phyloP scores from a whole-genome alignment of 2,797 vertebrate genomes.

The Acestrorhynchus altus region DNA sequence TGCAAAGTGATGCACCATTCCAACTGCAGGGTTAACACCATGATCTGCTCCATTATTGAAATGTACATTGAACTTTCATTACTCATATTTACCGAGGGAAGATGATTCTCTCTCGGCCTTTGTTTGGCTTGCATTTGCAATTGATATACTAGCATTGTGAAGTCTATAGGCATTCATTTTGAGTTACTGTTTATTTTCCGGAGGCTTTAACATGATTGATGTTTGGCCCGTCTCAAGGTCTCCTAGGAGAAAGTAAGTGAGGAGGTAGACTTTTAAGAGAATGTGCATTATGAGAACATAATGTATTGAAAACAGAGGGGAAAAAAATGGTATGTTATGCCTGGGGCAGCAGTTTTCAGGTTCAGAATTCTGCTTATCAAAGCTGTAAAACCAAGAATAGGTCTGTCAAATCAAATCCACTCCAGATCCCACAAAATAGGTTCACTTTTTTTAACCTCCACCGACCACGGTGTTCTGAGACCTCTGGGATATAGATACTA shows the following conservation, averaged over 20 bases:
- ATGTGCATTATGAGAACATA: conserved; percentile 50
- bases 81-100: conserved; percentile 37
- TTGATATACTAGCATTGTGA: conserved; percentile 31
- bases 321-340: conserved; percentile 45
- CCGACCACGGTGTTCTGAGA: conserved; percentile 20
- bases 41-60: conserved; percentile 51
- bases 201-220: conserved; percentile 20
- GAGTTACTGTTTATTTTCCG: conserved; percentile 37
- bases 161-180: conserved; percentile 23
- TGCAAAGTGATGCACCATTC: conserved; percentile 55
- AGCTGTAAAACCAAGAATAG: conserved; percentile 47
- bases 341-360: conserved; percentile 52
- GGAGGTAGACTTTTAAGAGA: conserved; percentile 28
- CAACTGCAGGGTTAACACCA: conserved; percentile 24
- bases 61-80: conserved; percentile 53
- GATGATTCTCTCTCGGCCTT: conserved; percentile 20
- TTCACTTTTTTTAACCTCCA: conserved; percentile 46
- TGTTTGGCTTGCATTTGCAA: conserved; percentile 35
- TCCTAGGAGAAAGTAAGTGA: conserved; percentile 32
- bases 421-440: conserved; percentile 42
- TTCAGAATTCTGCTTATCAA: conserved; percentile 49
- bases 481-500: conserved; percentile 34
- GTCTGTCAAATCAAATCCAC: conserved; percentile 49
- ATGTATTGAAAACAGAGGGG: conserved; percentile 25
- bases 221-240: conserved; percentile 35